Evolutionary conservation across 2,797 vertebrate genomes (phyloP), one percentile per base, ranked within the genome.

Genomic region (Falco cherrug): DNA sequence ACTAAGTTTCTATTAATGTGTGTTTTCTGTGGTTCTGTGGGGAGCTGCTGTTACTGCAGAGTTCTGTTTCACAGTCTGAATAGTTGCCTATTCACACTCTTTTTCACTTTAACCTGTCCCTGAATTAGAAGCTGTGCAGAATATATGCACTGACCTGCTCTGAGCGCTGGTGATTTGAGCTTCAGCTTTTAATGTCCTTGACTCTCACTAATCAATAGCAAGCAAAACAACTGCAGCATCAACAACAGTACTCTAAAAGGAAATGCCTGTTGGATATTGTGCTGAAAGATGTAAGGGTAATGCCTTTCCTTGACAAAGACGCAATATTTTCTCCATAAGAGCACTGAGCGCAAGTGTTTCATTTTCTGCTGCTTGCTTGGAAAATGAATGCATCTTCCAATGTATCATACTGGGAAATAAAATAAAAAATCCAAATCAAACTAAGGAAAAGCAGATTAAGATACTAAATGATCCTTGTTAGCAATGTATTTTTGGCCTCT

Each of bases 131-230:
- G 33, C 79, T 88, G 35, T 92, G 70, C 37, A 80, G 85, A 93
- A 94, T 70, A 13, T 14, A 68, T 24, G 25, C 39, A 83, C 29
- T 37, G 41, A 77, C 35, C 84, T 43, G 37, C 78, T 96, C 80
- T 95, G 50, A 84, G 47, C 74, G 57, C 37, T 88, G 80, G 43
- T 93, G 43, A 41, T 83, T 65, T 93, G 50, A 84, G 64, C 54
- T 92, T 80, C 77, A 78, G 77, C 43, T 88, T 79, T 84, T 91
- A 82, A 76, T 85, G 64, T 77, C 89, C 59, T 97, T 96, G 83
- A 70, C 60, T 92, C 31, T 90, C 41, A 48, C 43, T 90, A 88
- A 88, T 96, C 96, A 95, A 96, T 97, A 94, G 51, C 69, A 92
- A 91, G 59, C 25, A 69, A 91, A 88, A 67, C 69, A 97, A 59